phyloP scores from a whole-genome alignment of 2,888 invertebrate species.

The Andrena camellia region DNA sequence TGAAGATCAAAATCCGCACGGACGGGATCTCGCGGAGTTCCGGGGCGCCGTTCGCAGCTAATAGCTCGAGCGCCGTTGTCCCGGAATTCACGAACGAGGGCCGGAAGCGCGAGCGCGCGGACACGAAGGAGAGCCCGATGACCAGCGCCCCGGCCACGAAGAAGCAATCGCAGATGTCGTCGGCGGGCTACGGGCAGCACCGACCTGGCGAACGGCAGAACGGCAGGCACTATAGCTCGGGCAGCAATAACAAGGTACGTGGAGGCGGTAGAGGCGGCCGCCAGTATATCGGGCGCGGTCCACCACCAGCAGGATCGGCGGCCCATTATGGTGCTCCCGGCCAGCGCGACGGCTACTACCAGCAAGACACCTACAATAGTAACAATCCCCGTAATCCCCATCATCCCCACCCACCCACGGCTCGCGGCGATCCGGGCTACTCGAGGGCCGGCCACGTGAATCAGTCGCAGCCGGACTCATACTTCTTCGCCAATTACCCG shows the following conservation, averaged over 20 bases:
- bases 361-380: conserved; percentile 68
- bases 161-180: conserved; percentile 66
- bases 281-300: conserved; percentile 76
- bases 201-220: conserved; percentile 81
- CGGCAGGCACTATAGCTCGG: conserved; percentile 81
- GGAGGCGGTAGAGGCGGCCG: conserved; percentile 80
- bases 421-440: conserved; percentile 54
- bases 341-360: conserved; percentile 73
- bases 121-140: conserved; percentile 82
- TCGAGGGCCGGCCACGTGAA: conserved; percentile 52
- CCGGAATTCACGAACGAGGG: conserved; percentile 68
- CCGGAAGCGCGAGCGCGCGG: conserved; percentile 83
- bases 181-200: conserved; percentile 68
- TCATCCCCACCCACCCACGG: conserved; percentile 48
- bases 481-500: conserved; percentile 77
- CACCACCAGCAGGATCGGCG: conserved; percentile 76
- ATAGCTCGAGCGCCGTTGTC: conserved; percentile 60
- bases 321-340: conserved; percentile 68
- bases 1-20: conserved; percentile 93
- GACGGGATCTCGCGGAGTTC: conserved; percentile 87
- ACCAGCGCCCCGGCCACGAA: conserved; percentile 66
- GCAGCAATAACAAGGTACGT: conserved; percentile 85
- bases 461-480: conserved; percentile 70
- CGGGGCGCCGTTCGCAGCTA: conserved; percentile 68
- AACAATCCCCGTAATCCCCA: conserved; percentile 60